These are phyloP conservation scores for Penaeus monodon DNA, from an alignment of 2,888 invertebrate species.

Conservation along the genomic window DNA sequence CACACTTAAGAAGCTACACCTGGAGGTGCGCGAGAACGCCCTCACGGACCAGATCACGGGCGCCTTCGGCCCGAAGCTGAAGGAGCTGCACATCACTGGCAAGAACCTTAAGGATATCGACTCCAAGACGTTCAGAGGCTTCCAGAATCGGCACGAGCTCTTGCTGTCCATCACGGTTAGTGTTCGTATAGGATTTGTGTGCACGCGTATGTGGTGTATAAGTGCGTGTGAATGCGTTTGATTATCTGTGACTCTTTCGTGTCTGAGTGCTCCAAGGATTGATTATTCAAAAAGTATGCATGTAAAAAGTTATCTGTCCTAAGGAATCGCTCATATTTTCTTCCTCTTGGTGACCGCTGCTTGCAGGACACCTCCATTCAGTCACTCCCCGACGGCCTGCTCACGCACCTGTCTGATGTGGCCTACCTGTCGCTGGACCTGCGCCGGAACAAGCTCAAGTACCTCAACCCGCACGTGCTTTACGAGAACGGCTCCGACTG, in stretches of 20 bases:
- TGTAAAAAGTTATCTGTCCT: not conserved
- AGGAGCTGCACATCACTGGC: conserved; percentile 85
- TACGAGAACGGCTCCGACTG: conserved; percentile 88
- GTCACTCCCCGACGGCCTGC: conserved; percentile 80
- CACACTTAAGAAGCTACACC: conserved; percentile 80
- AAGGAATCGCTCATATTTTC: not conserved
- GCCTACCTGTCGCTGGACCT: conserved; percentile 86
- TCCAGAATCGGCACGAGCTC: conserved; percentile 82
- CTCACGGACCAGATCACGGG: conserved; percentile 83
- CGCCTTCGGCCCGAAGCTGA: conserved; percentile 82
- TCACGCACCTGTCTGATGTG: conserved; percentile 72
- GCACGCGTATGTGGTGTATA: not conserved
- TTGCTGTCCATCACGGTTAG: conserved; percentile 75
- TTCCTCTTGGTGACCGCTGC: not conserved
- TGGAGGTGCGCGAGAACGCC: conserved; percentile 81
- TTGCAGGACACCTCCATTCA: conserved; percentile 78
- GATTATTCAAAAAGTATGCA: not conserved
- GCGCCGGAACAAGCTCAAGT: conserved; percentile 83
- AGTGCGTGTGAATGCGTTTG: conserved; percentile 6
- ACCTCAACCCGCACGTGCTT: conserved; percentile 85
- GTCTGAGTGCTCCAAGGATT: not conserved
- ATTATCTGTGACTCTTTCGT: not conserved
- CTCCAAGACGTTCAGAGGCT: conserved; percentile 82
- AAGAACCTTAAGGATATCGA: conserved; percentile 80
- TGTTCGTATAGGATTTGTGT: not conserved